Percentiles rank a stretch among this genome's conserved stretches.
Conservation (phyloP, 2,113 vertebrate species). For the Jaculus jaculus region DNA sequence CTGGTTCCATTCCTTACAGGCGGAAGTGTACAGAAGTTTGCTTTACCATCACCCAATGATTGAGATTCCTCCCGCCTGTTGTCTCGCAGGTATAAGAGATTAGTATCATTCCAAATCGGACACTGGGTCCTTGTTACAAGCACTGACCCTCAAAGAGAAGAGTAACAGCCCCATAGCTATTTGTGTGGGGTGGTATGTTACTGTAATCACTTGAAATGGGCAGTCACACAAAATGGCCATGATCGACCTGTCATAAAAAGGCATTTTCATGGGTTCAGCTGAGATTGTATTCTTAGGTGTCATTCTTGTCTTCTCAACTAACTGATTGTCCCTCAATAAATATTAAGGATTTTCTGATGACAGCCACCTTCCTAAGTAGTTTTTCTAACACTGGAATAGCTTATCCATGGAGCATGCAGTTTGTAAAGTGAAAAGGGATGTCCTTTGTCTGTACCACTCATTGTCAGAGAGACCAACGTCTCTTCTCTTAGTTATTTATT, state of each 20-base stretch:
- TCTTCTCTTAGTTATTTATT: background rate
- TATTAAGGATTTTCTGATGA: background rate
- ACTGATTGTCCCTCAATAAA: background rate
- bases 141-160: background rate
- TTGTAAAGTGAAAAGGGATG: background rate
- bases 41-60: background rate
- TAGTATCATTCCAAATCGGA: background rate
- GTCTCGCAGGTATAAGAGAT: background rate
- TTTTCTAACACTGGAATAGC: background rate
- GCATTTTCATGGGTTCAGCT: background rate
- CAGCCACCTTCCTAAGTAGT: background rate
- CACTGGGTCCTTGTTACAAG: background rate
- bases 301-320: background rate
- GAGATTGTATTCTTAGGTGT: background rate
- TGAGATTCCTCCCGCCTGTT: background rate
- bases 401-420: background rate
- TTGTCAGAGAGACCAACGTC: background rate
- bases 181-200: background rate
- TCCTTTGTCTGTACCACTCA: background rate
- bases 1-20: no score
- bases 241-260: conserved; percentile 9
- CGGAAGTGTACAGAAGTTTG: background rate
- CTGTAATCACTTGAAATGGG: background rate
- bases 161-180: background rate
- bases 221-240: background rate